A percentile compares a stretch with the other conserved stretches of the same genome.
Conservation (phyloP, 92 coral and sea anemone species). For the Parazoanthus swiftii region DNA sequence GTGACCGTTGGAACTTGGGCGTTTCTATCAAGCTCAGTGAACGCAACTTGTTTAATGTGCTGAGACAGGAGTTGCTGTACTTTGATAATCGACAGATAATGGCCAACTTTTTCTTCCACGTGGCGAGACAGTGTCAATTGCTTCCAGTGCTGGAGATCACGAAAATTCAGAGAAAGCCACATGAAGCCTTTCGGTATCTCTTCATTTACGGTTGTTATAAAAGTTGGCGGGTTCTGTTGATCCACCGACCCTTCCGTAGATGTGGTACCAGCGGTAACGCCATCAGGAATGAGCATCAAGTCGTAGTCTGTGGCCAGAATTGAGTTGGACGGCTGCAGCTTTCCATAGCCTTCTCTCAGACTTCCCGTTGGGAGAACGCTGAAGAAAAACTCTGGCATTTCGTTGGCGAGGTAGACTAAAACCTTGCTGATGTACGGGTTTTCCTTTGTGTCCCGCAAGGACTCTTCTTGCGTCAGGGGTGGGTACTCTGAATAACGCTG, state of each 20-base stretch:
- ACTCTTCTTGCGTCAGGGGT: constrained; percentile 20
- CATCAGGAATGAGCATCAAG: constrained; percentile 48
- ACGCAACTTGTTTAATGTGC: not conserved
- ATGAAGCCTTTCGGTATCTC: constrained; percentile 30
- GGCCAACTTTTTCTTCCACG: not conserved
- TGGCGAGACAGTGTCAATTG: not conserved
- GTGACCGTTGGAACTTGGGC: constrained; percentile 4
- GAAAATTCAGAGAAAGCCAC: constrained; percentile 42
- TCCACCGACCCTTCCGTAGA: not conserved
- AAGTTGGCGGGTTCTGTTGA: not conserved
- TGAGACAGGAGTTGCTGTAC: not conserved
- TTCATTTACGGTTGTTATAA: constrained; percentile 20
- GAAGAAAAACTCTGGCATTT: constrained; percentile 44
- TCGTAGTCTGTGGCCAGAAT: constrained; percentile 47
- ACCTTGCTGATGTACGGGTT: constrained; percentile 32
- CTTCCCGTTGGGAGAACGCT: constrained; percentile 42
- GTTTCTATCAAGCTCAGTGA: not conserved
- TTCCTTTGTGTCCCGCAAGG: not conserved
- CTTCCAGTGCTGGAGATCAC: constrained; percentile 39
- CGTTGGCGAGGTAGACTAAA: constrained; percentile 11
- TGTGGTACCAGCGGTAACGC: constrained; percentile 25
- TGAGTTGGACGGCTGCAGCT: constrained; percentile 41
- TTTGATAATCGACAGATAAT: constrained; percentile 7
- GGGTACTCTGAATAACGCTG: constrained; percentile 39
- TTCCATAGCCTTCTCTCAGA: constrained; percentile 45